A percentile compares a stretch with the other conserved stretches of the same genome.
These are phyloP conservation scores for Gobio gobio DNA, from an alignment of 2,113 vertebrate species.

Conservation along the genomic window DNA sequence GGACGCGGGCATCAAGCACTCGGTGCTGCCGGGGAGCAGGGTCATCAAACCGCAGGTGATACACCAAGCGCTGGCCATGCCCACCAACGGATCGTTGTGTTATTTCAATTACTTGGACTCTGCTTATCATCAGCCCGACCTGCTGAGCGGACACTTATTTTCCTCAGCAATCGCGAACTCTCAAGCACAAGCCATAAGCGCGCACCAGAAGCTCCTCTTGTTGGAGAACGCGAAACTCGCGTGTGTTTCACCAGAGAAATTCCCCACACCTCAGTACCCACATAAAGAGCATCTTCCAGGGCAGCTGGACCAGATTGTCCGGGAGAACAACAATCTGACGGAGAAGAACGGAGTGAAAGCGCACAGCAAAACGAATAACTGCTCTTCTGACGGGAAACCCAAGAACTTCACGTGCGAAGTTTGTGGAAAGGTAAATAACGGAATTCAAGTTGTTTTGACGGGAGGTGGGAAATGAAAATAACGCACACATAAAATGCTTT, in stretches of 20 bases:
- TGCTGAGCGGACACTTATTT: slow-evolving; percentile 89
- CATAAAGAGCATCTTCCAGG: slow-evolving; percentile 94
- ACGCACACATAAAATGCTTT: not conserved
- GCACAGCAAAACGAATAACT: slow-evolving; percentile 79
- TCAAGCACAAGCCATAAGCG: slow-evolving; percentile 84
- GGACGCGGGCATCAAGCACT: slow-evolving; percentile 82
- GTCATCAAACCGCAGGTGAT: slow-evolving; percentile 96
- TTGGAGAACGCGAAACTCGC: slow-evolving; percentile 90
- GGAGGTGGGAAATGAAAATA: not conserved
- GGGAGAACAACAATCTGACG: slow-evolving; percentile 84
- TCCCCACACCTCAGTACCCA: slow-evolving; percentile 84
- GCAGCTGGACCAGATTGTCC: slow-evolving; percentile 94
- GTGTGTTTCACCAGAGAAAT: slow-evolving; percentile 82
- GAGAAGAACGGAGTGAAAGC: slow-evolving; percentile 82
- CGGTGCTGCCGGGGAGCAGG: slow-evolving; percentile 77
- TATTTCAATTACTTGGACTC: slow-evolving; percentile 98
- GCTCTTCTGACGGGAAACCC: slow-evolving; percentile 84
- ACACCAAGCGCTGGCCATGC: slow-evolving; percentile 88
- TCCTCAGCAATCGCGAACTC: slow-evolving; percentile 82
- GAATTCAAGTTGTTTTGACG: not conserved
- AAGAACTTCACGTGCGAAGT: slow-evolving; percentile 99
- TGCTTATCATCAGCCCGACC: slow-evolving; percentile 87
- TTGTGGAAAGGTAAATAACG: slow-evolving; percentile 90
- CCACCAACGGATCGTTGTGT: slow-evolving; percentile 88
- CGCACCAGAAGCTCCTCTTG: slow-evolving; percentile 91